phyloP scores from a whole-genome alignment of 2,797 vertebrate species.

The Picus viridis region DNA sequence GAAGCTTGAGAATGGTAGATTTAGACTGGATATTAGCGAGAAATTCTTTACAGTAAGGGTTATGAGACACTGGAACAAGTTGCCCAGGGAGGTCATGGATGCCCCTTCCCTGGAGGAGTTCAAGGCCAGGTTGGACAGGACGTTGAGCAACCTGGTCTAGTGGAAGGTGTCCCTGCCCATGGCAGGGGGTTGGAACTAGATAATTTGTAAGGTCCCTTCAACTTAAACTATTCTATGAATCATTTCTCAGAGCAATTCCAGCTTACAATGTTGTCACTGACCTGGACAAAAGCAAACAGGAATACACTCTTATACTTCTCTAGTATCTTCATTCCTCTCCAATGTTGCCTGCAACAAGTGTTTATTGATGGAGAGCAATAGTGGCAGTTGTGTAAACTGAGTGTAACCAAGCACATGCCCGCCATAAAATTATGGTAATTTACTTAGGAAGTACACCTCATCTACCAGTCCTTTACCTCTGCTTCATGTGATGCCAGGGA shows the following conservation, averaged over 20 bases:
- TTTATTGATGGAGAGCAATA: background rate
- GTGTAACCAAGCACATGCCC: background rate
- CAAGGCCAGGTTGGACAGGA: too few relatives aligned
- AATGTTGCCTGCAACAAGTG: background rate
- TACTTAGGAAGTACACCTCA: accelerated
- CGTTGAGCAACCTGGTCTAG: too few relatives aligned
- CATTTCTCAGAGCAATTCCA: background rate
- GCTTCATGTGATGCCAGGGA: background rate
- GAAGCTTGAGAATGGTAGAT: too few relatives aligned
- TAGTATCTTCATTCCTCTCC: background rate
- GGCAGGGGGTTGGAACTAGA: too few relatives aligned
- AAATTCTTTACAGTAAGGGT: too few relatives aligned
- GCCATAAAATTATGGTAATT: background rate
- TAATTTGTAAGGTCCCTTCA: too few relatives aligned
- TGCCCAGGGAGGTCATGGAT: too few relatives aligned
- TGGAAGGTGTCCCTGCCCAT: too few relatives aligned
- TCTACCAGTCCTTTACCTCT: background rate
- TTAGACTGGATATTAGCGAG: too few relatives aligned
- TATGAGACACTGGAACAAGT: too few relatives aligned
- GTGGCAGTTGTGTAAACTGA: background rate
- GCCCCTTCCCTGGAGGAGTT: too few relatives aligned
- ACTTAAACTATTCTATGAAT: background rate
- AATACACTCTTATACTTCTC: accelerated
- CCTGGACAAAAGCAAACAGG: background rate
- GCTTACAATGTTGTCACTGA: background rate